Evolutionary conservation across 2,797 vertebrate genomes (phyloP).

Genomic region (Sebastiscus tertius): DNA sequence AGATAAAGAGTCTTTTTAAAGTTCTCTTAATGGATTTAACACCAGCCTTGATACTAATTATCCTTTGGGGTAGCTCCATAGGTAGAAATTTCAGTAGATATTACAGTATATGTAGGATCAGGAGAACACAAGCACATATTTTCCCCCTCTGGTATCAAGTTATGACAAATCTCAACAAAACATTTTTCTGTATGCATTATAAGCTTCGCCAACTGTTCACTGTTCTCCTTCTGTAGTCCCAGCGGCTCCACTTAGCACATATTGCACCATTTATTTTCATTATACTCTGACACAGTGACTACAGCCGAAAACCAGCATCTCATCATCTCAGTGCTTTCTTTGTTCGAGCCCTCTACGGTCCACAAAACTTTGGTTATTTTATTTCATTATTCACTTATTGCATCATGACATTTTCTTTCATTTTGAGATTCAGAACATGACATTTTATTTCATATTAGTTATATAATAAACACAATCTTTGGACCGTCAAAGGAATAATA

Average conservation of each 20-base stretch:
- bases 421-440: not conserved
- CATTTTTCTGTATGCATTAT: conserved; percentile 14
- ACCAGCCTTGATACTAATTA: not conserved
- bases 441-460: conserved; percentile 2
- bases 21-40: not conserved
- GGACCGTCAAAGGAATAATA: not conserved
- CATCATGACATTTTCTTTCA: not conserved
- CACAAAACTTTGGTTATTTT: conserved; percentile 4
- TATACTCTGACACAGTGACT: conserved; percentile 44
- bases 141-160: not conserved
- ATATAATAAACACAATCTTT: not conserved
- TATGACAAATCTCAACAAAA: conserved; percentile 19
- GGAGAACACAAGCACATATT: not conserved
- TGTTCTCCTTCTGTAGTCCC: conserved; percentile 42
- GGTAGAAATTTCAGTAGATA: not conserved
- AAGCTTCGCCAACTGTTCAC: conserved; percentile 17
- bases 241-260: conserved; percentile 54
- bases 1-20: not conserved
- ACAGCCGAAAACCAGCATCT: conserved; percentile 45
- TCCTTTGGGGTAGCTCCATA: not conserved
- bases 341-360: not conserved
- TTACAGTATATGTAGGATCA: not conserved
- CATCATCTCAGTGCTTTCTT: conserved; percentile 33
- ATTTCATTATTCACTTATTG: conserved; percentile 18
- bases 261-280: conserved; percentile 68